Evolutionary conservation across 30 jellyfish, hydroid and myxozoan species (phyloP).

Genomic region (Pelagia noctiluca): DNA sequence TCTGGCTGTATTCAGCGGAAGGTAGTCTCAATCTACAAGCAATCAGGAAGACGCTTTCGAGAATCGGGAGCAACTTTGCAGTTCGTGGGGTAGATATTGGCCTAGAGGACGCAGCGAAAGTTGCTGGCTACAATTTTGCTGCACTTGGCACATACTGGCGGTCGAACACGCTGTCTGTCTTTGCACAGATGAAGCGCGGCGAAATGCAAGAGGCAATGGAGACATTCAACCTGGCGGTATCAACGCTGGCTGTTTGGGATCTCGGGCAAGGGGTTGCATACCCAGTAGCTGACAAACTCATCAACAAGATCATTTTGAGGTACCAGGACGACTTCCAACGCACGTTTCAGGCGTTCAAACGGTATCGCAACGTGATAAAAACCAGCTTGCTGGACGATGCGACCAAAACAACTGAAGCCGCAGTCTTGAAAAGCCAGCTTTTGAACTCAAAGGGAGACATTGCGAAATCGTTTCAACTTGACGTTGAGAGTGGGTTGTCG

Average conservation of each 20-base stretch:
- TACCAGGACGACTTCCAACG: too few species aligned
- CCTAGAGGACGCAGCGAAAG: conserved; percentile 2
- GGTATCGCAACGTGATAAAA: not conserved
- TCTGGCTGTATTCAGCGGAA: too few species aligned
- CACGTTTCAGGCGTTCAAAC: not conserved
- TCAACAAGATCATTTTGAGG: not conserved
- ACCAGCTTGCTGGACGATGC: conserved; percentile 2
- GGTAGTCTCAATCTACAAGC: too few species aligned
- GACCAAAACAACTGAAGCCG: not conserved
- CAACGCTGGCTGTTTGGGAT: too few species aligned
- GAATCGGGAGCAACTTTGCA: not conserved
- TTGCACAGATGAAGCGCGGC: conserved; percentile 34
- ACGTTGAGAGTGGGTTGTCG: conserved; percentile 1
- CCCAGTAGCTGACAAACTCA: not conserved
- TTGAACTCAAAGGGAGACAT: not conserved
- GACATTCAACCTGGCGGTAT: not conserved
- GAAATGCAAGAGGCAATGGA: conserved; percentile 4
- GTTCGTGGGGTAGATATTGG: not conserved
- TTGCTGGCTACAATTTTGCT: conserved; percentile 31
- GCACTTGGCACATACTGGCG: conserved; percentile 40
- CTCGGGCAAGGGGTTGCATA: not conserved
- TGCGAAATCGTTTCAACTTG: not conserved
- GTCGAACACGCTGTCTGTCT: conserved; percentile 29
- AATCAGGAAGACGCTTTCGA: too few species aligned
- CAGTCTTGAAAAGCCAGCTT: not conserved